Evolutionary conservation across 1,140 invertebrate species (phyloP).

Genomic region (Lepidurus arcticus): DNA sequence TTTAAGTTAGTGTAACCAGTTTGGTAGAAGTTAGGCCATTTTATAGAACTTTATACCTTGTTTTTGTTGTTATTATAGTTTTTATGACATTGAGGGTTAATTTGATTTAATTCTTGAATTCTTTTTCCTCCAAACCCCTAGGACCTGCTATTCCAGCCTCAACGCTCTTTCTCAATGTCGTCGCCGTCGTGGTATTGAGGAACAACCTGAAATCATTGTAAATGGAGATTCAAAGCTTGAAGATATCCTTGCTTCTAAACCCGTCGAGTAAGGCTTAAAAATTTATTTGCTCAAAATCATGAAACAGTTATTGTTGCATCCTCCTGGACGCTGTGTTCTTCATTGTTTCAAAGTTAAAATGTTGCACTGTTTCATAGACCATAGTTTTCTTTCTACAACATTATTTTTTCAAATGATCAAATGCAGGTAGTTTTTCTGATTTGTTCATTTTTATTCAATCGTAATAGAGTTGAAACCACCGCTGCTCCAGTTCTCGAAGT

Average conservation of each 20-base stretch:
- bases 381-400: no score
- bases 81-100: not conserved
- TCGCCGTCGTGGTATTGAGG: slow-evolving; percentile 8
- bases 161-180: not conserved
- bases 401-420: no score
- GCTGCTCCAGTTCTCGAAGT: not conserved
- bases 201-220: not conserved
- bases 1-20: no score
- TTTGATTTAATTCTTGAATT: not conserved
- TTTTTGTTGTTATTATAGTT: not conserved
- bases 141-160: not conserved
- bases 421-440: no score
- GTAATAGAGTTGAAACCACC: not conserved
- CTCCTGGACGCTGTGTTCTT: no score
- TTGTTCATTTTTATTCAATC: no score
- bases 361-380: no score
- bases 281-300: not conserved
- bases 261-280: not conserved
- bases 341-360: no score
- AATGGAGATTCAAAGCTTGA: not conserved
- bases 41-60: no score
- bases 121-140: not conserved
- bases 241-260: not conserved
- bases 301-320: no score
- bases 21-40: no score